phyloP scores from a whole-genome alignment of 2,888 invertebrate genomes.

The Teleogryllus oceanicus region DNA sequence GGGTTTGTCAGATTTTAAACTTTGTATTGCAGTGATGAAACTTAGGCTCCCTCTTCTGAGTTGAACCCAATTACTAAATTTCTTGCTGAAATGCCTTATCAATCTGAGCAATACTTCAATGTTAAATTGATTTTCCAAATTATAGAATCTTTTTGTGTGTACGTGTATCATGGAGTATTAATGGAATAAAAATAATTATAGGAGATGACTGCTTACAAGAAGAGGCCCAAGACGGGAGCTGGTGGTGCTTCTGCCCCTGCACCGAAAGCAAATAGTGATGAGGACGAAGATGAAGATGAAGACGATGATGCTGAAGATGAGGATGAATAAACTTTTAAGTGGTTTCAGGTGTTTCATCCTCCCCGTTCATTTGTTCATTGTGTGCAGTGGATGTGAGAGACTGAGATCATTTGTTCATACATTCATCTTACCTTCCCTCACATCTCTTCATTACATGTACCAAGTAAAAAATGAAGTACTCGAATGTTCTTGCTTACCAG shows the following conservation, averaged over 20 bases:
- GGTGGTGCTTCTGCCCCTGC: conserved; percentile 49
- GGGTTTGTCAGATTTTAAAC: too few relatives aligned
- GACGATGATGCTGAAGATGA: conserved; percentile 62
- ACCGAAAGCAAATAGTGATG: conserved; percentile 36
- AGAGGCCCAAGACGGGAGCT: conserved; percentile 53
- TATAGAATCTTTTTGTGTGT: too few relatives aligned
- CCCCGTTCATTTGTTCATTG: conserved; percentile 41
- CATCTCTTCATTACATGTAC: conserved; percentile 30
- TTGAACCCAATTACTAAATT: background rate
- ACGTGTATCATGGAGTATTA: too few relatives aligned
- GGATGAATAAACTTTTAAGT: conserved; percentile 47
- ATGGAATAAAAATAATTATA: conserved; percentile 45
- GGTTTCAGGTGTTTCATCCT: conserved; percentile 39
- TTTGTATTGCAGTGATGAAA: background rate
- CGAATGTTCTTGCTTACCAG: conserved; percentile 23
- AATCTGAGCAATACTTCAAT: too few relatives aligned
- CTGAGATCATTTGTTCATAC: conserved; percentile 29
- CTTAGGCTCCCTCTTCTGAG: conserved; percentile 19
- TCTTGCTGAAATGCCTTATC: too few relatives aligned
- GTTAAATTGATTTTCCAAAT: too few relatives aligned
- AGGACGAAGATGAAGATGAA: conserved; percentile 51
- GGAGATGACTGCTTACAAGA: conserved; percentile 86
- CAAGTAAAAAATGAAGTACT: conserved; percentile 9
- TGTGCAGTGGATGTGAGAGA: conserved; percentile 28
- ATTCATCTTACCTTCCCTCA: conserved; percentile 22